Base-by-base conservation (phyloP, 2,888 invertebrate species). In the Pandemis corylana region DNA sequence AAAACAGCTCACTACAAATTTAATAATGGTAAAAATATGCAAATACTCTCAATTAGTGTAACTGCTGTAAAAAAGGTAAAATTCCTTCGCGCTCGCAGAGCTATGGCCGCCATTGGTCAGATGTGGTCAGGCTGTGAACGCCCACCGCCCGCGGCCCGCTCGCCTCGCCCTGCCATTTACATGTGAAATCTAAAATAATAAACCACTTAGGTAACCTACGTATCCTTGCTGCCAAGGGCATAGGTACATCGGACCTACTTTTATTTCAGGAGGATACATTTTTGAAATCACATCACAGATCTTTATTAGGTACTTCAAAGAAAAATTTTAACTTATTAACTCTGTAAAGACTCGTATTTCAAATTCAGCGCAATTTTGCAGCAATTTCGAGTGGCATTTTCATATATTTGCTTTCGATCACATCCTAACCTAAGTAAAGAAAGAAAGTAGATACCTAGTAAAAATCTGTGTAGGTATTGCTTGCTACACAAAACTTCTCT, bases 91-190 rank as follows among this genome's bases (percentile, higher is more conserved):
- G 85, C 79, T 85, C 83, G 84, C 77, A 78, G 76, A 79, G 77
- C 76, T 76, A 77, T 74, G 78, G 80, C 78, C 82, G 79, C 79
- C 75, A 80, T 77, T 80, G 79, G 84, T 79, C 85, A 83, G 77
- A 76, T 80, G 76, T 80, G 79, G 84, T 79, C 85, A 83, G 77
- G 64, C 79, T 80, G 79, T 82, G 84, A 82, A 89, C 94, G 93
- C 94, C 94, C 88, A 88, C 87, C 85, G 92, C 92, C 92, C 81
- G 88, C 82, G 89, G 93, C 88, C 76, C 78, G 83, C 88, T 89
- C 83, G 84, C 86, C 85, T 86, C 82, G 78, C 79, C 80, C 82
- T 78, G 78, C 82, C 81, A 82, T 86, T 89, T 88, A 87, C 82
- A 90, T 88, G 89, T 88, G 87, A 89, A 89, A 90, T 90, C 84